A percentile compares a stretch with the other conserved stretches of the same genome.
These are phyloP conservation scores for Odobenus rosmarus DNA, from an alignment of 2,113 vertebrate genomes.

Conservation along the genomic window DNA sequence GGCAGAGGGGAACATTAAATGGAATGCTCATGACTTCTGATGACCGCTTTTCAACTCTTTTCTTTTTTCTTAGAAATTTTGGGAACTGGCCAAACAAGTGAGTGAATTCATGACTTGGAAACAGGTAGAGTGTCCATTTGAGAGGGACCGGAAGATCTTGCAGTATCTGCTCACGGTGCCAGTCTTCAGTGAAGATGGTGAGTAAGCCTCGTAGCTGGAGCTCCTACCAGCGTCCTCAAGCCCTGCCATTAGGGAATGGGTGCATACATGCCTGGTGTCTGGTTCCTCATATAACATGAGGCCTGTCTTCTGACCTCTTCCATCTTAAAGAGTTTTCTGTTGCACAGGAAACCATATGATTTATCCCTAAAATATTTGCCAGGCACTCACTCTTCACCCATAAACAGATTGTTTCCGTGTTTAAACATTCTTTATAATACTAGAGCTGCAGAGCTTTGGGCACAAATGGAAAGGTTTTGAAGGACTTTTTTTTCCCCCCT, in stretches of 20 bases:
- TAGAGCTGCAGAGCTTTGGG: background rate
- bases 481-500: background rate
- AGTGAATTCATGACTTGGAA: conserved; percentile 97
- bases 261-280: background rate
- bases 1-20: background rate
- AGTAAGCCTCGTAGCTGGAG: conserved; percentile 41
- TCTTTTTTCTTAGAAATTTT: conserved; percentile 92
- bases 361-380: background rate
- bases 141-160: conserved; percentile 94
- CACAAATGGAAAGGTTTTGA: background rate
- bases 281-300: background rate
- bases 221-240: background rate
- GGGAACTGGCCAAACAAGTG: conserved; percentile 96
- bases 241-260: rapidly evolving
- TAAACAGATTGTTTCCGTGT: background rate
- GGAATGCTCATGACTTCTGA: background rate
- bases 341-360: background rate
- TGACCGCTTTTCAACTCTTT: background rate
- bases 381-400: background rate
- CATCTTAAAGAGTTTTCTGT: background rate
- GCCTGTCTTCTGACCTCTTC: background rate
- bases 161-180: conserved; percentile 94
- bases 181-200: conserved; percentile 95
- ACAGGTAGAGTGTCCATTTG: conserved; percentile 96
- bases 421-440: background rate